Evolutionary conservation across 2,888 invertebrate genomes (phyloP).

Genomic region (Rotaria magnacalcarata): DNA sequence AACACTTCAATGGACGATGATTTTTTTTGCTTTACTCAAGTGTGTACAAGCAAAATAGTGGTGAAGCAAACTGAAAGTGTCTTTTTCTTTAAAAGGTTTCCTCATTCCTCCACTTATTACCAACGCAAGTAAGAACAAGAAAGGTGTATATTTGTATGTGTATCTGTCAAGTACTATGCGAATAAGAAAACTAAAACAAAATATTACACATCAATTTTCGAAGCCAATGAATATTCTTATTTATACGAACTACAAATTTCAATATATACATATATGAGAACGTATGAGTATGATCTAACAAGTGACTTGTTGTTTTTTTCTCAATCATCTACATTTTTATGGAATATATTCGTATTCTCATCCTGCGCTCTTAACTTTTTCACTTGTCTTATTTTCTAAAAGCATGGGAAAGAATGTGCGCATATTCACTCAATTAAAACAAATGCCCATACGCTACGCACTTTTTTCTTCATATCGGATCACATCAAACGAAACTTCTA

Average conservation of each 20-base stretch:
- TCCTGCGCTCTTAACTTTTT: background rate
- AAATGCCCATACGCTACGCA: background rate
- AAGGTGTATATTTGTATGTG: background rate
- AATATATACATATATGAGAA: background rate
- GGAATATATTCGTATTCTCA: background rate
- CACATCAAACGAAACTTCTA: background rate
- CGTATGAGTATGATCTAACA: background rate
- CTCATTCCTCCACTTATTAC: background rate
- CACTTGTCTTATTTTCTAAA: background rate
- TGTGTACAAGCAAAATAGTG: background rate
- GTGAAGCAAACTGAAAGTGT: background rate
- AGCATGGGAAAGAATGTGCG: constrained; percentile 5
- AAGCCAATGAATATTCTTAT: background rate
- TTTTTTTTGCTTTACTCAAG: background rate
- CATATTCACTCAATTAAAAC: constrained; percentile 26
- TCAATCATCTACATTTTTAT: background rate
- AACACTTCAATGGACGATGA: constrained; percentile 2
- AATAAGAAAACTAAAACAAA: background rate
- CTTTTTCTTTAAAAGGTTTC: background rate
- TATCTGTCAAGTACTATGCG: background rate
- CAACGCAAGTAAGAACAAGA: background rate
- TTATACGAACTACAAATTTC: background rate
- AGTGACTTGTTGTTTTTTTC: background rate
- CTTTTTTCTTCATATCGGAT: constrained; percentile 14
- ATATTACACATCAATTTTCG: background rate